A percentile compares a stretch with the other conserved stretches of the same genome.
Evolutionary conservation across 2,113 vertebrate genomes (phyloP).

Genomic region (Calypte anna): DNA sequence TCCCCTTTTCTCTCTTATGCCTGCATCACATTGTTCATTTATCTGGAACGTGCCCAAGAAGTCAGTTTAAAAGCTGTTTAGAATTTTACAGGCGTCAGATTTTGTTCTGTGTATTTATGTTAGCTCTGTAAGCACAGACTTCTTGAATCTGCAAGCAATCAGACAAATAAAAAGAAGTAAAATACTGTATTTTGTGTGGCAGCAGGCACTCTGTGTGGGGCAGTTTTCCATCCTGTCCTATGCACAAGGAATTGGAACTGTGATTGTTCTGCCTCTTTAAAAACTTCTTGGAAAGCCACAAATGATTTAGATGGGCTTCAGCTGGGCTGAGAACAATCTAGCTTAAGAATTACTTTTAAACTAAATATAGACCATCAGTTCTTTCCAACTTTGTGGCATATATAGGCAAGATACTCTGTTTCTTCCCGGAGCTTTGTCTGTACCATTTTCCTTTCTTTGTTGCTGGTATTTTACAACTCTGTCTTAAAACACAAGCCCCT

Average conservation of each 20-base stretch:
- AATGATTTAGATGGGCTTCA: neutral
- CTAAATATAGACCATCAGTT: neutral
- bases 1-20: neutral
- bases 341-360: neutral
- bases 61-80: neutral
- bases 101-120: neutral
- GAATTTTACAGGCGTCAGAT: neutral
- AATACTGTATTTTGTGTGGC: neutral
- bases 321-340: neutral
- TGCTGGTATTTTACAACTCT: neutral
- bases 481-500: neutral
- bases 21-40: neutral
- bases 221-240: neutral
- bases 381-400: neutral
- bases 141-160: constrained; percentile 33
- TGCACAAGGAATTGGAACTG: neutral
- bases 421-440: neutral
- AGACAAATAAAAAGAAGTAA: constrained; percentile 11
- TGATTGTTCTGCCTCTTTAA: constrained; percentile 11
- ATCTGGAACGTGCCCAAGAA: neutral
- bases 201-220: neutral
- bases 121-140: neutral
- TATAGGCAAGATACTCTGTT: neutral
- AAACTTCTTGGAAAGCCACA: neutral
- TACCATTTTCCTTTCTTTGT: neutral